A percentile compares a stretch with the other conserved stretches of the same genome.
These are phyloP conservation scores for Oostethus manadensis DNA, from an alignment of 2,113 vertebrate genomes.

Conservation along the genomic window DNA sequence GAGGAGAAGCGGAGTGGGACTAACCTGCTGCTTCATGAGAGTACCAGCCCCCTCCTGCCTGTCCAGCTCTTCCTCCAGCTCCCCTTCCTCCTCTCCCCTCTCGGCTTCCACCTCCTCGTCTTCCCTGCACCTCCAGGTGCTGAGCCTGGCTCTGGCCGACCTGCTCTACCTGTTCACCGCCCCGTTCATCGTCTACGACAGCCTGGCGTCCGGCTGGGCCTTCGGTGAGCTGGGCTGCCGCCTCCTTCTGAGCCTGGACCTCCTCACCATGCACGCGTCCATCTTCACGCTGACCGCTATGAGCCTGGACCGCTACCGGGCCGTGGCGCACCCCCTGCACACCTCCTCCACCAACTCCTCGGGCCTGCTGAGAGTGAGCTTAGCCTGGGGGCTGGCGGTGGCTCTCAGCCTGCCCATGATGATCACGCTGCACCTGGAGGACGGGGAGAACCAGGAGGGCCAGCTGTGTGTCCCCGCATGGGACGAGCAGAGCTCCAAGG, in stretches of 20 bases:
- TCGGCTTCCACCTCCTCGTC: constrained; percentile 63
- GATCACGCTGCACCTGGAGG: constrained; percentile 79
- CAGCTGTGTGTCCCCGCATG: constrained; percentile 76
- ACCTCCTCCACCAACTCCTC: constrained; percentile 71
- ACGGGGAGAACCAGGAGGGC: constrained; percentile 70
- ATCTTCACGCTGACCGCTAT: constrained; percentile 81
- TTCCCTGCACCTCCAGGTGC: constrained; percentile 75
- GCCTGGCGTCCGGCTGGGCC: constrained; percentile 76
- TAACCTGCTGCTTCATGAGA: constrained; percentile 49
- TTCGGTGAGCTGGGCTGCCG: constrained; percentile 79
- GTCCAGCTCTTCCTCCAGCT: constrained; percentile 51
- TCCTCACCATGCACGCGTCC: constrained; percentile 83
- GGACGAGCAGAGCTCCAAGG: constrained; percentile 78
- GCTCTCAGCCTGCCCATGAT: constrained; percentile 80
- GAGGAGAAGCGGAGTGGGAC: constrained; percentile 43
- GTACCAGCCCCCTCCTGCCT: constrained; percentile 56
- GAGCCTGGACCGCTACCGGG: constrained; percentile 78
- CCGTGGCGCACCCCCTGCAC: constrained; percentile 73
- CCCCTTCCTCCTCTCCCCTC: constrained; percentile 54
- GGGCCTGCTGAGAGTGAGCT: constrained; percentile 66
- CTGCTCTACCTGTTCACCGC: constrained; percentile 79
- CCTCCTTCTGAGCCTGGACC: constrained; percentile 77
- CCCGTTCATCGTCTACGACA: constrained; percentile 81
- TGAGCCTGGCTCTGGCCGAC: constrained; percentile 79
- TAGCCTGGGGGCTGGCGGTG: constrained; percentile 77